Evolutionary conservation across 2,113 vertebrate species (phyloP).

Genomic region (Menidia beryllina): DNA sequence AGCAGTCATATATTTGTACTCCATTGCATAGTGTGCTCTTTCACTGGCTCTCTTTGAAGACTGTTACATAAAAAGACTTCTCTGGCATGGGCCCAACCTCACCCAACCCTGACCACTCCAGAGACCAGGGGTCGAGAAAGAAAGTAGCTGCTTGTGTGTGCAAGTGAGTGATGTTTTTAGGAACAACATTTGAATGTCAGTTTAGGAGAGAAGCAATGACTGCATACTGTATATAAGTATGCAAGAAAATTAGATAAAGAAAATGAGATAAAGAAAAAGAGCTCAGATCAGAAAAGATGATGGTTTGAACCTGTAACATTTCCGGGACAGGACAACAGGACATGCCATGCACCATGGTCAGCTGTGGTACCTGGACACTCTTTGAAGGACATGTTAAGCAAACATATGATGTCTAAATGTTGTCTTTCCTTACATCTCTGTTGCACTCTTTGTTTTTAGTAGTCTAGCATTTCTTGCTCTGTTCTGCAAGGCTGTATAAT

Average conservation of each 20-base stretch:
- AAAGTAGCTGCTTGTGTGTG: slow-evolving; percentile 24
- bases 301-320: slow-evolving; percentile 40
- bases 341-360: slow-evolving; percentile 25
- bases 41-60: slow-evolving; percentile 74
- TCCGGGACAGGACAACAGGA: slow-evolving; percentile 31
- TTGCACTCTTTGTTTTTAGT: slow-evolving; percentile 62
- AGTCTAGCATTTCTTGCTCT: slow-evolving; percentile 57
- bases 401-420: slow-evolving; percentile 56
- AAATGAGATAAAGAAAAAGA: neutral
- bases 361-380: slow-evolving; percentile 43
- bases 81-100: slow-evolving; percentile 54
- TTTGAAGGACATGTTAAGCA: slow-evolving; percentile 48
- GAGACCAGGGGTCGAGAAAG: slow-evolving; percentile 49
- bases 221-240: neutral
- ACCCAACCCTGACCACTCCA: slow-evolving; percentile 64
- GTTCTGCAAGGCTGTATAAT: slow-evolving; percentile 67
- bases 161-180: slow-evolving; percentile 22
- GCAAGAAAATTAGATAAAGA: neutral
- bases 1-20: slow-evolving; percentile 62
- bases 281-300: neutral
- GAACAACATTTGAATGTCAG: slow-evolving; percentile 22
- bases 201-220: slow-evolving; percentile 2
- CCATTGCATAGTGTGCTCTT: slow-evolving; percentile 66
- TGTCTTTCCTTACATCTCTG: slow-evolving; percentile 52
- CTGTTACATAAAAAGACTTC: slow-evolving; percentile 66